Evolutionary conservation across 2,888 invertebrate genomes (phyloP), one percentile per base, ranked within the genome.

Genomic region (Craniophora ligustri): DNA sequence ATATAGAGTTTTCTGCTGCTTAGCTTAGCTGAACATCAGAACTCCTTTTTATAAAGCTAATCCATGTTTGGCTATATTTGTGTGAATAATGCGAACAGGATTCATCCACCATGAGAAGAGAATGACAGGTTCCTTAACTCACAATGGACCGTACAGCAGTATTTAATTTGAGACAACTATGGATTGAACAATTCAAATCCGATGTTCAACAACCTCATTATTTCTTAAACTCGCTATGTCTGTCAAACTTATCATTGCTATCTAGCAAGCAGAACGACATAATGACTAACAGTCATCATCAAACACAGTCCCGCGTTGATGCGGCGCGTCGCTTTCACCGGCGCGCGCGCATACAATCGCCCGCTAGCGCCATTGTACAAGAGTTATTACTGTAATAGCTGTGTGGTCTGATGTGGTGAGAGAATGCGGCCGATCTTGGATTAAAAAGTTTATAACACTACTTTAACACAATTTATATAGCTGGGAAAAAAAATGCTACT

Each of bases 311-410:
- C 36, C 63, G 60, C 54, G 45, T 63, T 56, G 69, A 44, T 40
- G 48, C 34, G 42, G 48, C 47, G 34, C 68, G 64, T 45, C 49
- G 66, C 65, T 65, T 65, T 65, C 70, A 65, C 65, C 65, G 40
- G 64, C 64, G 69, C 49, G 19, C 11, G 65, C 64, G 69, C 64
- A 45, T 18, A 67, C 67, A 57, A 64, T 51, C 57, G 50, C 56
- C 62, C 47, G 55, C 67, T 71, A 71, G 68, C 67, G 71, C 72
- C 69, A 76, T 77, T 77, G 72, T 73, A 67, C 60, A 46, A 65
- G 63, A 73, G 67, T 72, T 79, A 73, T 71, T 77, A 62, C 68
- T 53, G 69, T 71, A 70, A 62, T 70, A 59, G 47, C 60, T 67
- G 58, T 70, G 61, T 66, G 71, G 71, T 60, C 61, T 55, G 44